Evolutionary conservation across 1,140 invertebrate species (phyloP).

Genomic region (Drusus annulatus): DNA sequence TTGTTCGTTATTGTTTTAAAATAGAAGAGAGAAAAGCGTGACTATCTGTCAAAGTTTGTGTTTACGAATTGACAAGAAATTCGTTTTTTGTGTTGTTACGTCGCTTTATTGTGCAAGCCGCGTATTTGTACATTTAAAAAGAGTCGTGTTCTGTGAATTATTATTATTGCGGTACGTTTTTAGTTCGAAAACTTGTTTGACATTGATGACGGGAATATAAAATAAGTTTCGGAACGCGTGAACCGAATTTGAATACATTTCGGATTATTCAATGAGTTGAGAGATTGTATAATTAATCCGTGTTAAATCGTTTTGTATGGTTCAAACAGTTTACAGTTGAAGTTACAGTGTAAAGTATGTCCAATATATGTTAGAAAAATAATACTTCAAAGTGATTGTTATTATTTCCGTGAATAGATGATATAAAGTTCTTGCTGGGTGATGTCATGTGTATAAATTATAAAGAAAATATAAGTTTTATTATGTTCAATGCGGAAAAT

Average conservation of each 20-base stretch:
- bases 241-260: slow-evolving; percentile 17
- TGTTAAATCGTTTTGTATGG: too few species aligned
- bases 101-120: slow-evolving; percentile 1
- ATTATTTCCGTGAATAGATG: neutral
- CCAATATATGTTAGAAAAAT: too few species aligned
- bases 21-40: neutral
- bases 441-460: slow-evolving; percentile 22
- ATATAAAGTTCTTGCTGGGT: neutral
- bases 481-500: slow-evolving; percentile 28
- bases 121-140: neutral
- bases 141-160: slow-evolving; percentile 29
- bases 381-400: neutral
- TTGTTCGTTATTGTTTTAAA: neutral
- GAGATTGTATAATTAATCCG: too few species aligned
- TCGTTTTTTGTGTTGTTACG: neutral
- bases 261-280: neutral
- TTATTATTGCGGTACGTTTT: neutral
- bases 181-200: slow-evolving; percentile 37
- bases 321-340: too few species aligned
- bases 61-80: neutral
- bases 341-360: too few species aligned
- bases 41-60: slow-evolving; percentile 6
- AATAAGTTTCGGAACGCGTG: slow-evolving; percentile 15
- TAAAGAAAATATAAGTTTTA: neutral
- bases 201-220: slow-evolving; percentile 35